Base-by-base conservation (phyloP, 1,140 invertebrate species). In the Stegodyphus dumicola region DNA sequence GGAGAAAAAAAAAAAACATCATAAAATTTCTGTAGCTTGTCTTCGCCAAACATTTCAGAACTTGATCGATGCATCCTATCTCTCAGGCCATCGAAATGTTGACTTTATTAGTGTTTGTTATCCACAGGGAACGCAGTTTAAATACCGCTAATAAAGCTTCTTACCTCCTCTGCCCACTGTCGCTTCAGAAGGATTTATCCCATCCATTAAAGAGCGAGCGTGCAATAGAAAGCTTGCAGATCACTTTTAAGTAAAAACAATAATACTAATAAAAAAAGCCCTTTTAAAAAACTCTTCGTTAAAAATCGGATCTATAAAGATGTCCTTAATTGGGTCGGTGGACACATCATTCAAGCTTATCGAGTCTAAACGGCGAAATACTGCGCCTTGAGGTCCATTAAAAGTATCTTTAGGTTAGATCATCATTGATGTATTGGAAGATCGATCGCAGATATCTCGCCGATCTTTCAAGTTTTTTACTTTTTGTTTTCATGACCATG, bases 331-430 rank as follows among this genome's bases (percentile, higher is more conserved):
- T 79, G 77, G 77, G 51, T 79, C 77, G 7, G 7, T 2, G 5
- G 6, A 18, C n/a, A 6, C 77, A 79, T 79, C 77, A 79, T 70
- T 79, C 77, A 79, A n/a, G 66, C 77, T 79, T 79, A 79, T 79
- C 77, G 6, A 70, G 77, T 56, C 66, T 48, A 18, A 66, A 66
- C 15, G 56, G 15, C 9, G 9, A 9, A 60, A 15, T 60, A 15
- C 9, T 60, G 15, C 56, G 56, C 15, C 56, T 33, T 10, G 56
- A 60, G 73, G n/a, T 33, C 73, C 64, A 77, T 66, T 76, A n/a
- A 67, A 77, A 77, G 67, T 48, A 17, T 33, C 60, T 77, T 60
- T 10, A 60, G 56, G 9, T 60, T 60, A 33, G 33, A 33, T 33
- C 33, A 33, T n/a, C 71, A 52, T 6, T 17, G n/a, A 60, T 53